Evolutionary conservation across 2,113 vertebrate species (phyloP), one percentile per base, ranked within the genome.

Genomic region (Chlamydotis undulata): DNA sequence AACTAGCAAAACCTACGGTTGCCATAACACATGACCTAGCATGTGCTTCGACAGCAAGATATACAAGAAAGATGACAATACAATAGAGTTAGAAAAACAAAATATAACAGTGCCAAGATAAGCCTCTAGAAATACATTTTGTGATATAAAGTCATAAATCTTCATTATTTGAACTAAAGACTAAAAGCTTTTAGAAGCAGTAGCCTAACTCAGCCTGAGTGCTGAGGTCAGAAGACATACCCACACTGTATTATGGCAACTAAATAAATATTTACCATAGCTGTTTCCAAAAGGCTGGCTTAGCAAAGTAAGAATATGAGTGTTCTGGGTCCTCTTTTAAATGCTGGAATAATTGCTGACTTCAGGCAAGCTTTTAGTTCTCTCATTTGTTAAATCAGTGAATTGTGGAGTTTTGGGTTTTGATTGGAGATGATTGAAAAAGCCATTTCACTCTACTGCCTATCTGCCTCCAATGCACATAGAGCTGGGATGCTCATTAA

Each of bases 221-320:
- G 59, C 68, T 63, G 39, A 76, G 83, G 53, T 81, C 39, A 63
- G 50, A 39, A 87, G 57, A 91, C n/a, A 65, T 64, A 59, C 37
- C 37, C 76, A 23, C 35, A 39, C 24, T 68, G 74, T 92, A 90
- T 95, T 90, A 96, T 80, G 90, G 90, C 83, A 94, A 94, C 93
- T 85, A 90, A 65, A 90, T 79, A 88, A 95, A 94, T 88, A 94
- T 94, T 95, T 95, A 90, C 82, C 55, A 83, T 15, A 47, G 73
- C 31, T 94, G 60, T 61, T 91, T 65, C 39, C 74, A 69, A 61
- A 94, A 83, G 73, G 59, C 68, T 60, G 29, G 24, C 49, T 73
- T 61, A 61, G 56, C 65, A 60, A 81, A 95, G 39, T 45, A 82
- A 80, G 41, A 77, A 50, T 37, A 47, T 9, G 16, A 67, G 57